phyloP scores from a whole-genome alignment of 2,888 invertebrate genomes.

The Endotricha flammealis region DNA sequence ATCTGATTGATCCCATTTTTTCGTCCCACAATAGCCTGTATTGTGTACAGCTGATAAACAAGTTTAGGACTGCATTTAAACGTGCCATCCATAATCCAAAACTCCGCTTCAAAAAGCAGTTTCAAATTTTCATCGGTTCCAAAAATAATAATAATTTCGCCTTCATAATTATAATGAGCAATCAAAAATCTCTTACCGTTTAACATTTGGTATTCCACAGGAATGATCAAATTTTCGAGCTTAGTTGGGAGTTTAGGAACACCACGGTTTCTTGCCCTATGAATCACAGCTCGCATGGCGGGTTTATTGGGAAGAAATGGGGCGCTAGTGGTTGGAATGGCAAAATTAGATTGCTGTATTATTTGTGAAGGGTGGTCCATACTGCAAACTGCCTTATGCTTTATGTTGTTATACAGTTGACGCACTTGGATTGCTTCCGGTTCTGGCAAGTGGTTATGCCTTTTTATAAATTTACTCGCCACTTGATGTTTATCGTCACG shows the following conservation, averaged over 20 bases:
- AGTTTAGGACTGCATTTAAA: slow-evolving; percentile 7
- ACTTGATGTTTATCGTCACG: no score
- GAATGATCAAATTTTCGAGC: background rate
- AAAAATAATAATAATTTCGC: slow-evolving; percentile 6
- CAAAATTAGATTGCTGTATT: slow-evolving; percentile 1
- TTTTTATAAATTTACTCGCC: no score
- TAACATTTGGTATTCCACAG: slow-evolving; percentile 2
- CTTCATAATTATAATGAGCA: slow-evolving; percentile 5
- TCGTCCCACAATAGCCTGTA: slow-evolving; percentile 3
- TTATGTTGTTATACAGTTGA: no score
- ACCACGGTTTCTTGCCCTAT: no score
- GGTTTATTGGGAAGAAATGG: background rate
- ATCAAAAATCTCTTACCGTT: slow-evolving; percentile 2
- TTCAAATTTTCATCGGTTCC: slow-evolving; percentile 8
- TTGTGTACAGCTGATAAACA: slow-evolving; percentile 7
- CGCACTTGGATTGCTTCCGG: no score
- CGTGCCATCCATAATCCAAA: slow-evolving; percentile 9
- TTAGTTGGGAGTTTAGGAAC: background rate
- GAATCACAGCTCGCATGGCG: no score
- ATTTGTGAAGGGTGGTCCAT: slow-evolving; percentile 4
- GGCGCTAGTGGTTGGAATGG: slow-evolving; percentile 1
- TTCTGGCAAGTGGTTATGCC: no score
- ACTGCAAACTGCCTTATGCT: slow-evolving; percentile 10
- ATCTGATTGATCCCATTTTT: background rate
- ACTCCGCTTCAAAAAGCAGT: slow-evolving; percentile 1